Evolutionary conservation across 2,113 vertebrate genomes (phyloP).

Genomic region (Seriola dumerili): DNA sequence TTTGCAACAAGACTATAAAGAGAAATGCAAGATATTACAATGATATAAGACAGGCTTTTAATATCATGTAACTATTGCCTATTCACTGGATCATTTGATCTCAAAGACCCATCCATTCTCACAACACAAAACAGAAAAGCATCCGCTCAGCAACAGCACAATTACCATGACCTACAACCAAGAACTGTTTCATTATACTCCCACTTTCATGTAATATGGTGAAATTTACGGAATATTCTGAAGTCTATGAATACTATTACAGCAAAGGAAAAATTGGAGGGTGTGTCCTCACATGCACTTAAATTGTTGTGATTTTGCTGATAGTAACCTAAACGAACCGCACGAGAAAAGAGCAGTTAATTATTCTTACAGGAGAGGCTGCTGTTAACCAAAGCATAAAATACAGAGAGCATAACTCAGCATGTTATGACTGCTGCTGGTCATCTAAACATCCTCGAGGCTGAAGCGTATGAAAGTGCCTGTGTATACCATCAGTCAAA

Average conservation of each 20-base stretch:
- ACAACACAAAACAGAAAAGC: neutral
- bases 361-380: slow-evolving; percentile 17
- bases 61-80: neutral
- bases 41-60: neutral
- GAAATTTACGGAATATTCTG: slow-evolving; percentile 8
- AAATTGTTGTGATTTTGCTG: slow-evolving; percentile 37
- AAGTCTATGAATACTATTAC: neutral
- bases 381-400: slow-evolving; percentile 65
- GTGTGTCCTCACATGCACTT: neutral
- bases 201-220: slow-evolving; percentile 3
- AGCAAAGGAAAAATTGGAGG: slow-evolving; percentile 7
- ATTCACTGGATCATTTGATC: neutral
- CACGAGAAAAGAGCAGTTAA: slow-evolving; percentile 11
- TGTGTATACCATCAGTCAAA: slow-evolving; percentile 76
- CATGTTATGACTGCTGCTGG: slow-evolving; percentile 65
- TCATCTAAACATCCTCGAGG: slow-evolving; percentile 77
- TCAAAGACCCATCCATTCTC: neutral
- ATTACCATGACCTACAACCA: slow-evolving; percentile 11
- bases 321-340: slow-evolving; percentile 6
- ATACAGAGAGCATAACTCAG: slow-evolving; percentile 55
- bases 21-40: neutral
- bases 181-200: slow-evolving; percentile 45
- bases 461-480: slow-evolving; percentile 57
- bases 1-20: neutral
- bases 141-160: slow-evolving; percentile 3